A percentile compares a stretch with the other conserved stretches of the same genome.
Conservation (phyloP, 2,888 invertebrate genomes). For the Sialis lutaria region DNA sequence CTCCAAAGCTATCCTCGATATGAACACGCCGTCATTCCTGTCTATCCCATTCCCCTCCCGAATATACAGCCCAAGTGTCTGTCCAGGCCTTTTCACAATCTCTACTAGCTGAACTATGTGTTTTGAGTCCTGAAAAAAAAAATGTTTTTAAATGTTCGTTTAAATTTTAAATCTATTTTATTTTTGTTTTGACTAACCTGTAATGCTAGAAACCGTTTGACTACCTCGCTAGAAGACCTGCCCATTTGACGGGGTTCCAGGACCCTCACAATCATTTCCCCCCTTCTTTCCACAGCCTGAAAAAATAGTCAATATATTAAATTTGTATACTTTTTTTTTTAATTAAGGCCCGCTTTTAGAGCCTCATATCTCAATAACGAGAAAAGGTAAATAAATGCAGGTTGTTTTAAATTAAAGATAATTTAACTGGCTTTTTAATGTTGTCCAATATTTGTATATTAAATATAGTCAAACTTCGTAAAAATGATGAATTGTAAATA, state of each 20-base stretch:
- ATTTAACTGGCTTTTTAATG: not conserved
- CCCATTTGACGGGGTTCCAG: slow-evolving; percentile 78
- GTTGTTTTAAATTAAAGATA: not conserved
- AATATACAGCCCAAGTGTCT: slow-evolving; percentile 94
- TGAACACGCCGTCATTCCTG: slow-evolving; percentile 91
- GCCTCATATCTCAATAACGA: no score
- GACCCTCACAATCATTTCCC: slow-evolving; percentile 89
- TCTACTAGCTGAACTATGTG: slow-evolving; percentile 84
- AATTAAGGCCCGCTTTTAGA: not conserved
- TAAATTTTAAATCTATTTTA: not conserved
- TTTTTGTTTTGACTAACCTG: slow-evolving; percentile 36
- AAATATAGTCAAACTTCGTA: no score
- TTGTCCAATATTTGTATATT: not conserved
- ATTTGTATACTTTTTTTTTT: not conserved
- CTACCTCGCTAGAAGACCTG: slow-evolving; percentile 69
- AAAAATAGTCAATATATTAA: not conserved
- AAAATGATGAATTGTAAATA: no score
- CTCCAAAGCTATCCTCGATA: slow-evolving; percentile 88
- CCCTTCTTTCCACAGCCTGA: slow-evolving; percentile 72
- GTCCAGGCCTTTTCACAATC: slow-evolving; percentile 96
- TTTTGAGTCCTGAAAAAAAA: slow-evolving; percentile 40
- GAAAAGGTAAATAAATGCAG: not conserved
- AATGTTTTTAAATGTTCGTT: not conserved
- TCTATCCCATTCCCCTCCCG: slow-evolving; percentile 98
- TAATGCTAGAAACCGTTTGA: slow-evolving; percentile 67